These are phyloP conservation scores for Sylvia atricapilla DNA, from an alignment of 2,113 vertebrate species.

Conservation along the genomic window DNA sequence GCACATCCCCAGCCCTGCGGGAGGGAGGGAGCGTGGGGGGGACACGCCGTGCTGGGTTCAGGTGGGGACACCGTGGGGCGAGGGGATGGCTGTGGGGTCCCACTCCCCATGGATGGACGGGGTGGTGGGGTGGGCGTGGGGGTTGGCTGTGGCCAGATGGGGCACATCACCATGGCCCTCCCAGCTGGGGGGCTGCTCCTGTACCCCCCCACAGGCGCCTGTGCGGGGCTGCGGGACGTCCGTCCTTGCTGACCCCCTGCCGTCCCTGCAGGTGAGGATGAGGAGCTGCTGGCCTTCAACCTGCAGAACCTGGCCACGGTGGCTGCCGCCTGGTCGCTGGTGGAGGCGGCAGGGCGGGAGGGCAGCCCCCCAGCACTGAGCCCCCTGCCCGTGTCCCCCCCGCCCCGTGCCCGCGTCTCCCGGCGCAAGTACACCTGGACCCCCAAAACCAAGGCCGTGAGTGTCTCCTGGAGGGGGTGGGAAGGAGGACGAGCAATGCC, in stretches of 20 bases:
- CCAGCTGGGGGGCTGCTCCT: neutral
- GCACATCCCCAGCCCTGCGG: neutral
- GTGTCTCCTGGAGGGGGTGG: neutral
- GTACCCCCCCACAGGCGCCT: neutral
- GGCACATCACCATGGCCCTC: neutral
- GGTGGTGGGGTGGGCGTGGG: too few relatives aligned
- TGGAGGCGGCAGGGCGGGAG: constrained; percentile 73
- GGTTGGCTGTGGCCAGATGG: neutral
- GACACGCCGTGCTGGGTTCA: neutral
- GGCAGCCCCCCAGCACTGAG: constrained; percentile 58
- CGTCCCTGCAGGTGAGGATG: constrained; percentile 69
- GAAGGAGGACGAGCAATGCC: neutral
- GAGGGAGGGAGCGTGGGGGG: rapidly evolving
- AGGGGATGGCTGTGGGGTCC: neutral
- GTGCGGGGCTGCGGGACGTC: rapidly evolving
- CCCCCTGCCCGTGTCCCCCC: constrained; percentile 45
- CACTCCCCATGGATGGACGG: rapidly evolving
- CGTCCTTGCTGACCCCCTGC: rapidly evolving
- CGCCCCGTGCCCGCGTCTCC: constrained; percentile 80
- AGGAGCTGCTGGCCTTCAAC: constrained; percentile 86
- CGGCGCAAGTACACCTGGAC: constrained; percentile 91
- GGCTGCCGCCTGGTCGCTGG: constrained; percentile 87
- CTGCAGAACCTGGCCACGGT: constrained; percentile 90
- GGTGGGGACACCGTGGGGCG: rapidly evolving
- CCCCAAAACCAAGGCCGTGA: constrained; percentile 91